A percentile compares a stretch with the other conserved stretches of the same genome.
Conservation (phyloP, 2,113 vertebrate genomes). For the Tringa solitaria region DNA sequence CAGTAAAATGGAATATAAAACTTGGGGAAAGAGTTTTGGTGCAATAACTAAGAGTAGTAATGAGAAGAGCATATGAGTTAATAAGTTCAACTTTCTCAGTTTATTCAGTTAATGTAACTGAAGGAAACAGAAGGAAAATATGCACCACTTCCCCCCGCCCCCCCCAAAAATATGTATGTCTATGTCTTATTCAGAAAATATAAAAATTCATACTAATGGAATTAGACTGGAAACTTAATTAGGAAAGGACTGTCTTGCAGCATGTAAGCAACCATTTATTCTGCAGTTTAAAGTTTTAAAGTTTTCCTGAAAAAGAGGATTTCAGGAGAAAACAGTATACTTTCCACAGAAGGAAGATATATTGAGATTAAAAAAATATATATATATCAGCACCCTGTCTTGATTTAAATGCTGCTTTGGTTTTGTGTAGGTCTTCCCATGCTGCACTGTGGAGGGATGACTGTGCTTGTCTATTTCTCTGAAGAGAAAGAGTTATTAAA, state of each 20-base stretch:
- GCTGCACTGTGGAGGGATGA: background rate
- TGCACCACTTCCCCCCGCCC: accelerated
- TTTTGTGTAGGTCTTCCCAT: background rate
- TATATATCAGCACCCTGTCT: background rate
- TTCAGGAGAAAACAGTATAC: background rate
- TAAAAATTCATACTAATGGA: background rate
- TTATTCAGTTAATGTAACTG: background rate
- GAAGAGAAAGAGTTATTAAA: background rate
- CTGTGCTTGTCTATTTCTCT: background rate
- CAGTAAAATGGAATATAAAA: background rate
- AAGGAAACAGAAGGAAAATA: background rate
- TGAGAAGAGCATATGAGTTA: background rate
- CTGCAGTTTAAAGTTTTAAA: background rate
- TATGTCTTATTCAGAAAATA: background rate
- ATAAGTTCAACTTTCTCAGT: background rate
- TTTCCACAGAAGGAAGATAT: background rate
- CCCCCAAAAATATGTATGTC: background rate
- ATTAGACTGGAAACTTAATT: background rate
- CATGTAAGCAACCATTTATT: background rate
- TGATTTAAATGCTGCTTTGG: background rate
- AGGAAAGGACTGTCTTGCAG: background rate
- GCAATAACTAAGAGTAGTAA: background rate
- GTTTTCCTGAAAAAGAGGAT: background rate
- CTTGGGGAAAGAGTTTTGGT: background rate
- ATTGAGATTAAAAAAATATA: no score